Conservation (phyloP, 2,797 vertebrate genomes). For the Heterohyrax brucei region DNA sequence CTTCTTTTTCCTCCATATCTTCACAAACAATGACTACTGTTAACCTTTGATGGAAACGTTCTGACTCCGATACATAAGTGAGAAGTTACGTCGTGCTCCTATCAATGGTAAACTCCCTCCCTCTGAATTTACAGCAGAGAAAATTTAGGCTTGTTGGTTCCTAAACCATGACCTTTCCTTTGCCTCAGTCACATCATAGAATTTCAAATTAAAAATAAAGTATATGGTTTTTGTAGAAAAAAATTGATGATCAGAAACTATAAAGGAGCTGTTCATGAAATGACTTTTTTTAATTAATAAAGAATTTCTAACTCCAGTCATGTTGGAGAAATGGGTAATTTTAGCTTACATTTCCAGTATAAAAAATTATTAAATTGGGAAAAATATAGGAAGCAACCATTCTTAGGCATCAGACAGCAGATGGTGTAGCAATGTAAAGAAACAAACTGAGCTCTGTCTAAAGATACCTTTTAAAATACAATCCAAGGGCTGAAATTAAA, state of each 20-base stretch:
- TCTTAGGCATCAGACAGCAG: neutral
- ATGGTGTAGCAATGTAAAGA: neutral
- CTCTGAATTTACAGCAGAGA: neutral
- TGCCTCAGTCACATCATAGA: neutral
- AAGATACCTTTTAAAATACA: too few relatives aligned
- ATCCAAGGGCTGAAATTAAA: too few relatives aligned
- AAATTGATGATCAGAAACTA: neutral
- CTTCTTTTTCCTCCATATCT: neutral
- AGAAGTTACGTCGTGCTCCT: neutral
- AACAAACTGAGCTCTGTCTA: neutral
- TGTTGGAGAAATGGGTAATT: neutral
- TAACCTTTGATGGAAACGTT: neutral
- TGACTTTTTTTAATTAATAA: constrained; percentile 33
- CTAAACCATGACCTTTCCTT: neutral
- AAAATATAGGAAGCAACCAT: too few relatives aligned
- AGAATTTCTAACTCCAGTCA: neutral
- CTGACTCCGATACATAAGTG: neutral
- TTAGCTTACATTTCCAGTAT: neutral
- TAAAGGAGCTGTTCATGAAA: neutral
- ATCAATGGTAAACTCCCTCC: neutral
- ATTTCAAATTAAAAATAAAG: neutral
- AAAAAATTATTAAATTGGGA: neutral
- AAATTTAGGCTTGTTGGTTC: neutral
- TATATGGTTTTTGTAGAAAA: neutral
- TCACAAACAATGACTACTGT: neutral